Evolutionary conservation across 2,888 invertebrate genomes (phyloP), one percentile per base, ranked within the genome.

Genomic region (Antitype chi): DNA sequence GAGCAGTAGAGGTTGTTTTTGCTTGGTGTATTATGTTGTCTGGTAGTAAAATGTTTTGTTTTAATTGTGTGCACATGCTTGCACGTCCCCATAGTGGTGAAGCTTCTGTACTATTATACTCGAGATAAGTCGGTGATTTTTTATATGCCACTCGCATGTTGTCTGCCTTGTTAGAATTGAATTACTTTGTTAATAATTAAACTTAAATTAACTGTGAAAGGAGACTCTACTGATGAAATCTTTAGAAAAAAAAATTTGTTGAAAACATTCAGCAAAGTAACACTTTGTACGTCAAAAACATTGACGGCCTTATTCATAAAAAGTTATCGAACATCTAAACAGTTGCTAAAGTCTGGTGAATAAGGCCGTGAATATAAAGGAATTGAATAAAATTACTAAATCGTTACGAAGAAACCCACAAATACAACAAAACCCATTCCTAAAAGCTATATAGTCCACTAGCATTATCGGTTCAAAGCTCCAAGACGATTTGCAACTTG

Each of bases 71-170:
- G 83, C 89, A 90, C 90, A 91, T 91, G 81, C 89, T 90, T 88
- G 87, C 93, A 92, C 93, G 95, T 94, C 89, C 80, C 78, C 80
- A 85, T 89, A 89, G 91, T 90, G 91, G 90, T 89, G 88, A 90
- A 88, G 89, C 92, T 91, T 92, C 91, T 90, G 93, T 80, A 90
- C 90, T 89, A 91, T 80, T 87, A 80, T 78, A 89, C 89, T 87
- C 74, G 84, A 93, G 93, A 93, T 94, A 92, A 91, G 90, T 89
- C 87, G 83, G 89, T 91, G 86, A 90, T 90, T 92, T 93, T 92
- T 93, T 92, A 91, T 90, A 91, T 91, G 89, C 90, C 84, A 79
- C 80, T 81, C 86, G 91, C 87, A 90, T 91, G 89, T 84, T 83
- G 89, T 74, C 78, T 75, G 76, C 76, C 74, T 81, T 86, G 86